These are phyloP conservation scores for Tinea trinotella DNA, from an alignment of 2,888 invertebrate species.

Conservation along the genomic window DNA sequence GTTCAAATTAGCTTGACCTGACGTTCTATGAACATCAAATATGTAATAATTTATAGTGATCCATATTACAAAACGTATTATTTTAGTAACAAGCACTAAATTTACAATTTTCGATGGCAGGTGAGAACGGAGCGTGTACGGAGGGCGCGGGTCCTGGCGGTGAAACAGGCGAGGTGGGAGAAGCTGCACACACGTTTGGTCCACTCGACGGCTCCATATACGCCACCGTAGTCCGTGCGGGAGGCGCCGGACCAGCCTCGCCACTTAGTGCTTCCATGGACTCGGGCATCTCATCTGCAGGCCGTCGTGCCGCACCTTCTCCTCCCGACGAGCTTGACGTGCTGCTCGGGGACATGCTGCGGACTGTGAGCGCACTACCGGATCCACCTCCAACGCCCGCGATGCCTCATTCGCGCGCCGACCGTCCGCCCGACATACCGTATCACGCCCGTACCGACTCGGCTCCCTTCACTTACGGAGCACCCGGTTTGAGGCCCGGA, in stretches of 20 bases:
- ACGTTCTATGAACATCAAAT: too few species aligned
- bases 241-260: constrained; percentile 69
- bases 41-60: too few species aligned
- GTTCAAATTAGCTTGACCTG: too few species aligned
- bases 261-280: constrained; percentile 91
- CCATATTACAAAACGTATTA: too few species aligned
- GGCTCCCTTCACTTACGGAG: constrained; percentile 91
- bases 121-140: constrained; percentile 72
- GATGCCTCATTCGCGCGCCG: constrained; percentile 58
- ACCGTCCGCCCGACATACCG: constrained; percentile 77
- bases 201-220: constrained; percentile 93
- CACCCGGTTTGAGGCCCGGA: constrained; percentile 69
- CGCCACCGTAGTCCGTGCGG: constrained; percentile 76
- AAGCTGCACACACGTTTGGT: constrained; percentile 80
- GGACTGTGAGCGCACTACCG: constrained; percentile 88
- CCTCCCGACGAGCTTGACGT: constrained; percentile 83
- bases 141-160: constrained; percentile 60
- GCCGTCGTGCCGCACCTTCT: constrained; percentile 69
- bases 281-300: constrained; percentile 89
- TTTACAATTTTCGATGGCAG: constrained; percentile 40
- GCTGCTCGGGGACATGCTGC: constrained; percentile 87
- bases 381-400: constrained; percentile 48
- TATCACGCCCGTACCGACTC: constrained; percentile 93
- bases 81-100: too few species aligned
- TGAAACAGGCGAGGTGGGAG: constrained; percentile 56